phyloP scores from a whole-genome alignment of 2,113 vertebrate genomes.

The Eptesicus fuscus region DNA sequence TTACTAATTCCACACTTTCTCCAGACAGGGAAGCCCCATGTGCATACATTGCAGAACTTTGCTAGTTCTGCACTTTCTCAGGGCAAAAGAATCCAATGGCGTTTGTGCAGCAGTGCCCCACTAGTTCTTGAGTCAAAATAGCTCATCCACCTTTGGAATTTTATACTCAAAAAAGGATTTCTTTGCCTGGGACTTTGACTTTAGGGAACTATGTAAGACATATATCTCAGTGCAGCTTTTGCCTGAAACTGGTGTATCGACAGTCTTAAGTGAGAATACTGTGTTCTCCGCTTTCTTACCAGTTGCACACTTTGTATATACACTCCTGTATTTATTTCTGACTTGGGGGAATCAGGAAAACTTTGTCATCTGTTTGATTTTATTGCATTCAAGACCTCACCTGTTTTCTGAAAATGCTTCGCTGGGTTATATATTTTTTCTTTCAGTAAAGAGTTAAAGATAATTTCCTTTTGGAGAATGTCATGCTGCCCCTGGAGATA shows the following conservation, averaged over 20 bases:
- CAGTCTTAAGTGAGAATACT: background rate
- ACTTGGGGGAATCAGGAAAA: constrained; percentile 30
- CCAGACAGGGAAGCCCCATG: background rate
- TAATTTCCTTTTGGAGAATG: constrained; percentile 45
- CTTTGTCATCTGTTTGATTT: constrained; percentile 44
- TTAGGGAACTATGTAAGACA: background rate
- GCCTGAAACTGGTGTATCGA: background rate
- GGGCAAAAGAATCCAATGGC: background rate
- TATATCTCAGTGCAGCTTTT: constrained; percentile 25
- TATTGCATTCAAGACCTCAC: background rate
- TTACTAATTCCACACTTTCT: background rate
- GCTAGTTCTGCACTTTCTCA: background rate
- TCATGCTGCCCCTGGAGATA: constrained; percentile 23
- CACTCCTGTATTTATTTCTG: background rate
- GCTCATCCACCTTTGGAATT: constrained; percentile 24
- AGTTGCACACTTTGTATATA: background rate
- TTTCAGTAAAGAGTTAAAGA: constrained; percentile 43
- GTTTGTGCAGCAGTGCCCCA: background rate
- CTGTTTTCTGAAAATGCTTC: constrained; percentile 49
- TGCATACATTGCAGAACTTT: background rate
- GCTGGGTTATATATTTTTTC: constrained; percentile 34
- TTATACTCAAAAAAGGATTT: background rate
- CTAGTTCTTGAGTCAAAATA: constrained; percentile 25
- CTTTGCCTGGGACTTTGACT: background rate
- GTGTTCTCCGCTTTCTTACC: background rate